phyloP scores from a whole-genome alignment of 2,888 invertebrate species.

The Napeogenes sylphis region DNA sequence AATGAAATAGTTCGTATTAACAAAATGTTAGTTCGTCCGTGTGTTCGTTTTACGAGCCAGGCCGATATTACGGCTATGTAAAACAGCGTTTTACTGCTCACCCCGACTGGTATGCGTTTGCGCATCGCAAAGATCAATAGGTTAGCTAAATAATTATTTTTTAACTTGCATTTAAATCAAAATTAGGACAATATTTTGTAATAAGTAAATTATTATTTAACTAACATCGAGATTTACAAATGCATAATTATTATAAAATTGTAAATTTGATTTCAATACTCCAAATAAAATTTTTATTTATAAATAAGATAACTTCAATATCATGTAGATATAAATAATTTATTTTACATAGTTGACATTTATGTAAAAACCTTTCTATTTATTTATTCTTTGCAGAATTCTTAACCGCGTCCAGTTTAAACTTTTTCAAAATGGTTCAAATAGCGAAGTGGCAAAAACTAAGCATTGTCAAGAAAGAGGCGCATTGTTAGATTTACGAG shows the following conservation, averaged over 20 bases:
- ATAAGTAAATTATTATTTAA: too few relatives aligned
- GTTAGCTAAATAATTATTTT: conserved; percentile 19
- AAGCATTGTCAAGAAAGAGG: conserved; percentile 34
- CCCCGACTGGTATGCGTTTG: conserved; percentile 41
- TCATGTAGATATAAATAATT: background rate
- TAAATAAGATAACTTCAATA: too few relatives aligned
- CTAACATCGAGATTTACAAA: too few relatives aligned
- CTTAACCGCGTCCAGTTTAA: conserved; percentile 38
- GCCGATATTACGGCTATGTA: conserved; percentile 59
- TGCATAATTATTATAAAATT: too few relatives aligned
- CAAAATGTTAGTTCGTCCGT: conserved; percentile 40
- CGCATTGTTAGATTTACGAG: conserved; percentile 32
- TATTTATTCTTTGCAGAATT: conserved; percentile 32
- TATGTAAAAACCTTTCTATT: conserved; percentile 19
- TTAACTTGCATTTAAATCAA: background rate
- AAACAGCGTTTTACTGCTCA: conserved; percentile 60
- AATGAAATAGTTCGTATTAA: conserved; percentile 26
- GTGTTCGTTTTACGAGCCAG: conserved; percentile 52
- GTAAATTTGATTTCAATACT: too few relatives aligned
- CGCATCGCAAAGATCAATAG: conserved; percentile 31
- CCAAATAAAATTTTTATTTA: too few relatives aligned
- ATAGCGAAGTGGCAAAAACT: conserved; percentile 56
- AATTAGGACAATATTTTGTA: background rate
- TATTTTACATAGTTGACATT: conserved; percentile 11
- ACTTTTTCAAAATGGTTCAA: conserved; percentile 50